These are phyloP conservation scores for Zaprionus obscuricornis DNA, from an alignment of 2,888 invertebrate species.

Conservation along the genomic window DNA sequence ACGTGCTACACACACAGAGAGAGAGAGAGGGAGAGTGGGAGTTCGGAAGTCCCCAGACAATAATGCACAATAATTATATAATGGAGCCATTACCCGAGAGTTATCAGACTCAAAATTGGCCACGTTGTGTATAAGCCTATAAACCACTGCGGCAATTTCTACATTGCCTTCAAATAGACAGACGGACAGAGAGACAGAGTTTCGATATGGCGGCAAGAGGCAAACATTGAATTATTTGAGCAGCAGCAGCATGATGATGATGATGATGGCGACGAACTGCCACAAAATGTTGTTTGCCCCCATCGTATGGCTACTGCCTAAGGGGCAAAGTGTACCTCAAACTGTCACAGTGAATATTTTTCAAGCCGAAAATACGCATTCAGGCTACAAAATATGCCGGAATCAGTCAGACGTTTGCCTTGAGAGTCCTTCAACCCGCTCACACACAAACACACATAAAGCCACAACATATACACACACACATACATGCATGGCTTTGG, in stretches of 20 bases:
- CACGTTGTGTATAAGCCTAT: slow-evolving; percentile 47
- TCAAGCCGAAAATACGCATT: slow-evolving; percentile 16
- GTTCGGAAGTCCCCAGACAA: slow-evolving; percentile 46
- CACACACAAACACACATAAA: slow-evolving; percentile 14
- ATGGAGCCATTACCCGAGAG: slow-evolving; percentile 64
- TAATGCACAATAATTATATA: slow-evolving; percentile 76
- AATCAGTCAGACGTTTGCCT: slow-evolving; percentile 60
- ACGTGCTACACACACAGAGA: slow-evolving; percentile 7
- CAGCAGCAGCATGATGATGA: slow-evolving; percentile 3
- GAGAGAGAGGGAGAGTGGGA: slow-evolving; percentile 20
- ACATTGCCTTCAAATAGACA: slow-evolving; percentile 50
- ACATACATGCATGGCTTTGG: slow-evolving; percentile 28
- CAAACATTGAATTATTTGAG: slow-evolving; percentile 42
- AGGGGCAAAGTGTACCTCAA: slow-evolving; percentile 26
- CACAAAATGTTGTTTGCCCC: not conserved
- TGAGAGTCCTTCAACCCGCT: slow-evolving; percentile 49
- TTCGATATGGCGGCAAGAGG: slow-evolving; percentile 55
- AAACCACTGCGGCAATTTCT: slow-evolving; percentile 58
- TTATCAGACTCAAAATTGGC: slow-evolving; percentile 54
- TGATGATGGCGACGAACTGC: not conserved
- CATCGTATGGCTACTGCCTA: too few species aligned
- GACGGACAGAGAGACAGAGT: too few species aligned
- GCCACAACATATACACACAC: slow-evolving; percentile 1
- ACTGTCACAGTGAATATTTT: slow-evolving; percentile 61
- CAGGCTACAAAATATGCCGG: slow-evolving; percentile 19